Evolutionary conservation across 1,140 invertebrate species (phyloP).

Genomic region (Ceratina calcarata): DNA sequence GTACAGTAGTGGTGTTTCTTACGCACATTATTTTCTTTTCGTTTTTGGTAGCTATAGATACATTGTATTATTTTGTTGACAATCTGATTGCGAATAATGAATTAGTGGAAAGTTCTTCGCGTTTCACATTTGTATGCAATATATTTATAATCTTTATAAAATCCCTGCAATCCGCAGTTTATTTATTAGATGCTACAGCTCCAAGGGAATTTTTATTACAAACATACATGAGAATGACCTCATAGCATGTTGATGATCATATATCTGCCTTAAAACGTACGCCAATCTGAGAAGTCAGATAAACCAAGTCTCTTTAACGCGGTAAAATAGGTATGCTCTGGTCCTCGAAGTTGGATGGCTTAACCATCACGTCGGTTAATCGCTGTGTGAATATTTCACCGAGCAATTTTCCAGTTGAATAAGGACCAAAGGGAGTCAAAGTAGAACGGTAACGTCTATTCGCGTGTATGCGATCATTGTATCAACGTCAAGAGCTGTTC

Average conservation of each 20-base stretch:
- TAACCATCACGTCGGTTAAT: constrained; percentile 59
- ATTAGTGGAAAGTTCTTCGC: too few relatives aligned
- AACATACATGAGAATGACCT: too few relatives aligned
- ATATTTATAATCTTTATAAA: too few relatives aligned
- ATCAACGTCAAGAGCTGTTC: not conserved
- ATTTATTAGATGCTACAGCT: too few relatives aligned
- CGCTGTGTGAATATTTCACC: constrained; percentile 72
- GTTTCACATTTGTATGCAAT: too few relatives aligned
- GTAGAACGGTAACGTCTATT: not conserved
- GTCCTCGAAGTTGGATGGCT: constrained; percentile 2
- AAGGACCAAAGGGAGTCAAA: constrained; percentile 21
- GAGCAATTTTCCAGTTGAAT: constrained; percentile 66
- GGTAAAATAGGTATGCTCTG: not conserved
- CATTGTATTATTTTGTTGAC: too few relatives aligned
- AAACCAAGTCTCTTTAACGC: too few relatives aligned
- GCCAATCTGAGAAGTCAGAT: not conserved
- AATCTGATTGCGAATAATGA: too few relatives aligned
- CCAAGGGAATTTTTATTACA: not conserved
- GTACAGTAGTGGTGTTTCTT: too few relatives aligned
- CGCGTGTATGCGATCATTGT: not conserved
- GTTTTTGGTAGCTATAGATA: too few relatives aligned
- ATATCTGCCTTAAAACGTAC: not conserved
- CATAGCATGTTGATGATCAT: too few relatives aligned
- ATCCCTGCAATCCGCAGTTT: too few relatives aligned
- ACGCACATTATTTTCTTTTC: not conserved